A percentile compares a stretch with the other conserved stretches of the same genome.
These are phyloP conservation scores for Parotocinclus haroldoi DNA, from an alignment of 2,797 vertebrate genomes.

Conservation along the genomic window DNA sequence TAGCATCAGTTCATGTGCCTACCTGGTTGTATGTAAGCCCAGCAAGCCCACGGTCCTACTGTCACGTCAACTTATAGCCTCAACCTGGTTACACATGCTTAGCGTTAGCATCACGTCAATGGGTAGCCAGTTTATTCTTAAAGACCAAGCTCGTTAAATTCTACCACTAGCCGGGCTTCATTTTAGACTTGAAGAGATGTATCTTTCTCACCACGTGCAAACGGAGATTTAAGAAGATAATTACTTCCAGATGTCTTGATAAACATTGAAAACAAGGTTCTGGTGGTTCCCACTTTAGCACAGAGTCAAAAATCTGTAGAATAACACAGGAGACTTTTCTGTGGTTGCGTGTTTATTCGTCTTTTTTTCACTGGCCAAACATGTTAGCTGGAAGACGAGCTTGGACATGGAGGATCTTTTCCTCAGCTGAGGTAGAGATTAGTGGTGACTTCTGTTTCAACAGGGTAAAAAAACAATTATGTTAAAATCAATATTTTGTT, in stretches of 20 bases:
- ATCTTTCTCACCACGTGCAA: too few species aligned
- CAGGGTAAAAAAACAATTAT: constrained; percentile 12
- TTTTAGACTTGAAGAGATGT: too few species aligned
- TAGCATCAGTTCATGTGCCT: too few species aligned
- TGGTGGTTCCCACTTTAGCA: background rate
- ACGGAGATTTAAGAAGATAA: background rate
- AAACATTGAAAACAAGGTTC: background rate
- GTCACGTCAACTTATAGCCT: too few species aligned
- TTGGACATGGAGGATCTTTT: constrained; percentile 7
- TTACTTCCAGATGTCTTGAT: constrained; percentile 38
- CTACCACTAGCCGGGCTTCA: too few species aligned
- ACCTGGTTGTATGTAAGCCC: too few species aligned
- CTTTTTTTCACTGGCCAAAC: background rate
- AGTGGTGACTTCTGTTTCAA: constrained; percentile 25
- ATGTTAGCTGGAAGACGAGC: background rate
- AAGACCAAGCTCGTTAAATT: too few species aligned
- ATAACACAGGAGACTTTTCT: constrained; percentile 9
- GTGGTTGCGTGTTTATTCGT: constrained; percentile 12
- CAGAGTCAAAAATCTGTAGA: background rate
- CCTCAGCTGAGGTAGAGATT: constrained; percentile 7
- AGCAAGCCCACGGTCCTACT: too few species aligned
- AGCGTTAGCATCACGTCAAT: too few species aligned
- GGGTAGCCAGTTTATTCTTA: too few species aligned
- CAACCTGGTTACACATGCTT: too few species aligned
- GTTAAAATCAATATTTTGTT: constrained; percentile 37